A percentile compares a stretch with the other conserved stretches of the same genome.
Conservation (phyloP, 1,140 invertebrate species). For the Choristoneura fumiferana region DNA sequence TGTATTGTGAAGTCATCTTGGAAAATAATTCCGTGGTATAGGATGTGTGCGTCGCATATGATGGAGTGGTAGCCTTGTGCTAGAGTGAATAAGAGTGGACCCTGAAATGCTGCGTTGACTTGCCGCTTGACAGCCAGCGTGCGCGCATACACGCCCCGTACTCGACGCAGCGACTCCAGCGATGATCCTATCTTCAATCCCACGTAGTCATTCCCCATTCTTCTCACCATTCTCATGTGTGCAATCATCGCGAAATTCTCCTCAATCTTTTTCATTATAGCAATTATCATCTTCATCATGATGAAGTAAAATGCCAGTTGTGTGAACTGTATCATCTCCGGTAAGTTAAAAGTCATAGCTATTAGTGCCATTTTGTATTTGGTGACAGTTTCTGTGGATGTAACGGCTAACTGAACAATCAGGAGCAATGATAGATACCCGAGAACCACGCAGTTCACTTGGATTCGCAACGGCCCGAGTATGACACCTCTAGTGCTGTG, state of each 20-base stretch:
- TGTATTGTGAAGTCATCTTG: neutral
- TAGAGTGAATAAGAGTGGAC: neutral
- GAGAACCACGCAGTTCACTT: neutral
- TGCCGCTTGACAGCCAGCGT: neutral
- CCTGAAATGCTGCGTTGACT: neutral
- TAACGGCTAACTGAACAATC: neutral
- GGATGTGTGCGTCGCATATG: neutral
- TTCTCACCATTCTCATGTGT: neutral
- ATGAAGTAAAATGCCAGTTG: neutral
- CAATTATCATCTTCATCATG: neutral
- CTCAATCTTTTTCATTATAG: conserved; percentile 2
- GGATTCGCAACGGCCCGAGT: neutral
- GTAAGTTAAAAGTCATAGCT: neutral
- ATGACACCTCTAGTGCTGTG: neutral
- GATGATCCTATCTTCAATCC: neutral
- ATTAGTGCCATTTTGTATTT: neutral
- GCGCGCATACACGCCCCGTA: neutral
- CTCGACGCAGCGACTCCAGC: neutral
- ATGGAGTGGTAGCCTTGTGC: neutral
- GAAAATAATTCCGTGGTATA: neutral
- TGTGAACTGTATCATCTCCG: neutral
- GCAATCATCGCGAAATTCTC: neutral
- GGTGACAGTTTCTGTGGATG: neutral
- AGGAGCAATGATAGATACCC: neutral
- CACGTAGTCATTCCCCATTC: neutral